These are phyloP conservation scores for Megaceryle alcyon DNA, from an alignment of 2,797 vertebrate species.

Conservation along the genomic window DNA sequence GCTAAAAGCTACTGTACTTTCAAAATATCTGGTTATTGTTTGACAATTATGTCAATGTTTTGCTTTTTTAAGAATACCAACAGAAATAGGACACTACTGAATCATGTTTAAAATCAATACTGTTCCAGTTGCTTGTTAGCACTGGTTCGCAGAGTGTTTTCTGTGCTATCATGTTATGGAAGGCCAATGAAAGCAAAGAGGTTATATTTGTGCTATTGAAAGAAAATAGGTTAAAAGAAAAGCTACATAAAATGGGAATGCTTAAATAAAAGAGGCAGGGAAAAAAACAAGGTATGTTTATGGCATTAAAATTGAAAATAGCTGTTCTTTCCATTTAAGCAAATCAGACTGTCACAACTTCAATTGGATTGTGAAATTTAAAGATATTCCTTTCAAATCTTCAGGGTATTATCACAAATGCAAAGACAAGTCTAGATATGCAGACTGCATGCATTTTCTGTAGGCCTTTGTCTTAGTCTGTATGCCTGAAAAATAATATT, in stretches of 20 bases:
- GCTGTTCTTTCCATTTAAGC: constrained; percentile 14
- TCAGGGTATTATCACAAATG: constrained; percentile 32
- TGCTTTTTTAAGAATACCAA: constrained; percentile 15
- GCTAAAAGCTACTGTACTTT: not conserved
- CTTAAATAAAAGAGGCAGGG: not conserved
- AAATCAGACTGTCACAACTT: not conserved
- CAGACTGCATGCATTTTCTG: constrained; percentile 30
- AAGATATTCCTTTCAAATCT: not conserved
- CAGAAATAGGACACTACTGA: constrained; percentile 43
- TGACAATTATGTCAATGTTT: not conserved
- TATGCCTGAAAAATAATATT: constrained; percentile 77
- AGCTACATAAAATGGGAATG: not conserved
- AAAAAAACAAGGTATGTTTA: not conserved
- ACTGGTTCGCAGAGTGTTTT: constrained; percentile 31
- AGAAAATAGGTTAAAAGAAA: constrained; percentile 54
- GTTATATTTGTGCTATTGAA: constrained; percentile 32
- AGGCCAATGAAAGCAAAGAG: constrained; percentile 58
- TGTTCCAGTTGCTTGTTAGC: constrained; percentile 72
- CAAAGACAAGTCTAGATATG: constrained; percentile 49
- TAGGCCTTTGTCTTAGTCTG: constrained; percentile 80
- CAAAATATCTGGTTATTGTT: constrained; percentile 2
- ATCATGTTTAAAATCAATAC: constrained; percentile 53
- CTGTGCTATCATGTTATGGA: constrained; percentile 13
- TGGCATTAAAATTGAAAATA: not conserved
- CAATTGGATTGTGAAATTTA: constrained; percentile 43